These are phyloP conservation scores for Myodes glareolus DNA, from an alignment of 2,113 vertebrate genomes.

Conservation along the genomic window DNA sequence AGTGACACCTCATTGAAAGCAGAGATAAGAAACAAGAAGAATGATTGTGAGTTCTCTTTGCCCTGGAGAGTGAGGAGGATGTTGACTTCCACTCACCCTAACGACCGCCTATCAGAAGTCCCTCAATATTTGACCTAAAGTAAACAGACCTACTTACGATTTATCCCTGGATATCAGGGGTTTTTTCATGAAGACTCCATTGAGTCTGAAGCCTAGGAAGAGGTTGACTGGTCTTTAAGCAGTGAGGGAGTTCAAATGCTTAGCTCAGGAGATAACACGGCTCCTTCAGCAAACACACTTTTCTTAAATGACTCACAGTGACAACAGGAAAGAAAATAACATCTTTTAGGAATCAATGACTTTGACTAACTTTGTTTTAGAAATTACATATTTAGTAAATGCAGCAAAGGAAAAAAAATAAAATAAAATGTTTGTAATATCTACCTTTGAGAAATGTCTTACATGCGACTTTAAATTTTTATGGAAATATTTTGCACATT, in stretches of 20 bases:
- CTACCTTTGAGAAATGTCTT: neutral
- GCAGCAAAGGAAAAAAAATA: slow-evolving; percentile 7
- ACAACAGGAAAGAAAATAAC: slow-evolving; percentile 43
- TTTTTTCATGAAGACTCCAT: slow-evolving; percentile 66
- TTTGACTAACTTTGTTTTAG: slow-evolving; percentile 15
- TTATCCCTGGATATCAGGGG: slow-evolving; percentile 57
- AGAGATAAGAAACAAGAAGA: slow-evolving; percentile 80
- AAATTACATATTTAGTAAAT: neutral
- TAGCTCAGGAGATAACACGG: slow-evolving; percentile 66
- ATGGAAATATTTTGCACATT: neutral
- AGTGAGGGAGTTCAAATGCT: slow-evolving; percentile 60
- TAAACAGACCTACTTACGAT: slow-evolving; percentile 77
- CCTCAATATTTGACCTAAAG: slow-evolving; percentile 76
- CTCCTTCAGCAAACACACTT: slow-evolving; percentile 67
- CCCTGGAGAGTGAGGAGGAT: slow-evolving; percentile 64
- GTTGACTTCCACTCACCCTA: slow-evolving; percentile 80
- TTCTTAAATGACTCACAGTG: neutral
- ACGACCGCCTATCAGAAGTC: slow-evolving; percentile 71
- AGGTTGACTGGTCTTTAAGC: slow-evolving; percentile 71
- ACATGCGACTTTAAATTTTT: neutral
- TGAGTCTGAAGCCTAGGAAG: slow-evolving; percentile 72
- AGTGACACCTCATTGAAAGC: slow-evolving; percentile 63
- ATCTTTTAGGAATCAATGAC: slow-evolving; percentile 45
- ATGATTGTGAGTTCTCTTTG: slow-evolving; percentile 78
- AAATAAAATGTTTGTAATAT: neutral